A percentile compares a stretch with the other conserved stretches of the same genome.
Conservation (phyloP, 2,113 vertebrate species). For the Panurus biarmicus region DNA sequence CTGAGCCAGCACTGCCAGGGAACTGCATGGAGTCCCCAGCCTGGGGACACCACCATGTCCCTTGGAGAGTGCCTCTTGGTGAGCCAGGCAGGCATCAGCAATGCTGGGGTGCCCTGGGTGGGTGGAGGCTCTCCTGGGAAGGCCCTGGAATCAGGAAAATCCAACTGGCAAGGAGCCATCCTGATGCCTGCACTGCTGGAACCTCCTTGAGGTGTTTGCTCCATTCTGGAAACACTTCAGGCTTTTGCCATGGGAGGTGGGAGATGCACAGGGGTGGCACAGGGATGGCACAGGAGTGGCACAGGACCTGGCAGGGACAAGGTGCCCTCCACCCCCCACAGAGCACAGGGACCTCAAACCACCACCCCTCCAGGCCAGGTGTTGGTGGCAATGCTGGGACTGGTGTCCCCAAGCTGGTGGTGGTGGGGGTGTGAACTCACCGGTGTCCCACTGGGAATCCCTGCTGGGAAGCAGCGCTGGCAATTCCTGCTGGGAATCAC, state of each 20-base stretch:
- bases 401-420: background rate
- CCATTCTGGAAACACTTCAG: background rate
- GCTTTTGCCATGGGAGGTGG: background rate
- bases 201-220: background rate
- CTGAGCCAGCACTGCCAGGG: background rate
- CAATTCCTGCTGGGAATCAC: background rate
- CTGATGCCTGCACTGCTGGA: accelerated
- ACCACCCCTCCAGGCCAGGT: background rate
- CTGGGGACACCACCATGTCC: accelerated
- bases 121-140: background rate
- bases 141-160: background rate
- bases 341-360: background rate
- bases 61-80: background rate
- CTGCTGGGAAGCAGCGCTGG: background rate
- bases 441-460: background rate
- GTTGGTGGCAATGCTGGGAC: background rate
- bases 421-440: background rate
- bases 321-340: background rate
- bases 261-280: too few species aligned
- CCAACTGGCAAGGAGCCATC: accelerated
- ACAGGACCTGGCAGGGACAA: background rate
- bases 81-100: background rate
- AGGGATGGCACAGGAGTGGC: background rate
- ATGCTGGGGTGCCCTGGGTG: background rate
- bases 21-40: accelerated